phyloP scores from a whole-genome alignment of 2,888 invertebrate genomes.

The Ditula angustiorana region DNA sequence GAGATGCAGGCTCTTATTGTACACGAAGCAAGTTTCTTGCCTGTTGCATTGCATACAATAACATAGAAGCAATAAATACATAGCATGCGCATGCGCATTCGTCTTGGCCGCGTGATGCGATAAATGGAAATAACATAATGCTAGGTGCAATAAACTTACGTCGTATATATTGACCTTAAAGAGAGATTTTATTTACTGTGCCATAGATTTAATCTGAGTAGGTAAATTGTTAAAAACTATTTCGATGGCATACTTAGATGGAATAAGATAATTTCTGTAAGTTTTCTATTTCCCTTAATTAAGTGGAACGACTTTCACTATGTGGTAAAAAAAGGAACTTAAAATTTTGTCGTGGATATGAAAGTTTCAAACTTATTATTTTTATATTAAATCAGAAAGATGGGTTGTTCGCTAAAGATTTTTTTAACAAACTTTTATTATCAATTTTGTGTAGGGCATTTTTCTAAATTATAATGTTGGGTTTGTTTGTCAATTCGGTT shows the following conservation, averaged over 20 bases:
- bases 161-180: not conserved
- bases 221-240: slow-evolving; percentile 14
- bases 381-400: no score
- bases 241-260: slow-evolving; percentile 8
- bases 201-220: slow-evolving; percentile 31
- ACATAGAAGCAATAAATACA: not conserved
- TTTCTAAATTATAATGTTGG: no score
- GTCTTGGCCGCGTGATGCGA: not conserved
- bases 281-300: not conserved
- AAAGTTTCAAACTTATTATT: no score
- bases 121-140: no score
- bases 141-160: not conserved
- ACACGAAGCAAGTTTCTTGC: not conserved
- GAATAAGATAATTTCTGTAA: slow-evolving; percentile 1
- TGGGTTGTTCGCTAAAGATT: no score
- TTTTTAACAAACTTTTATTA: no score
- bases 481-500: no score
- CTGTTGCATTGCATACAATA: not conserved
- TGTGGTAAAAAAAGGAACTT: no score
- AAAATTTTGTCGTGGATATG: no score
- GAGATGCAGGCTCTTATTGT: not conserved
- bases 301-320: not conserved
- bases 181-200: slow-evolving; percentile 38
- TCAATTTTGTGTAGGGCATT: no score
- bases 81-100: no score